Conservation (phyloP, 1,140 invertebrate species). For the Chironomus striatipennis region DNA sequence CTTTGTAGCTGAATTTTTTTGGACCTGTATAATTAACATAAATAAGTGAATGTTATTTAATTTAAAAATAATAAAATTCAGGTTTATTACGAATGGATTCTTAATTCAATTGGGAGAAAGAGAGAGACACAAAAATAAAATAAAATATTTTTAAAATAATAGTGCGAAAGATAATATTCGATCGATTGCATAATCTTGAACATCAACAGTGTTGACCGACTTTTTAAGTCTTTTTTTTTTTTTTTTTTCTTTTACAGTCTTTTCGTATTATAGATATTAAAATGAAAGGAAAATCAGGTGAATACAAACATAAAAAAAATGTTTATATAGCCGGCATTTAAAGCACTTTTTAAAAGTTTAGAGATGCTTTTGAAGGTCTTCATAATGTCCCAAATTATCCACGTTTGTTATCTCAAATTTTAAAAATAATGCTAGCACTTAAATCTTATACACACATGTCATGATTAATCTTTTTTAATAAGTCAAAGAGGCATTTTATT, state of each 20-base stretch:
- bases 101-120: slow-evolving; percentile 26
- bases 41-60: slow-evolving; percentile 16
- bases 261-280: not conserved
- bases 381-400: not conserved
- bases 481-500: too few species aligned
- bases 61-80: not conserved
- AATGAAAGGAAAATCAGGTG: not conserved
- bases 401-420: too few species aligned
- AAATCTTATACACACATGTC: too few species aligned
- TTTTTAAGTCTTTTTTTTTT: slow-evolving; percentile 1
- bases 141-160: too few species aligned
- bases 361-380: not conserved
- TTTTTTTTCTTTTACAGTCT: not conserved
- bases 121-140: too few species aligned
- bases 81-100: slow-evolving; percentile 12
- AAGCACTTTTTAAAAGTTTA: not conserved
- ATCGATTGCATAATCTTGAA: slow-evolving; percentile 33
- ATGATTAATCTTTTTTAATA: too few species aligned
- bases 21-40: slow-evolving; percentile 55
- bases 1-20: slow-evolving; percentile 78
- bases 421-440: too few species aligned
- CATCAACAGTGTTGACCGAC: not conserved
- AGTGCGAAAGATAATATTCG: too few species aligned
- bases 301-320: not conserved
- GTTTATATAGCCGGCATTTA: not conserved